Evolutionary conservation across 2,888 invertebrate genomes (phyloP), one percentile per base, ranked within the genome.

Genomic region (Enchytraeus crypticus): DNA sequence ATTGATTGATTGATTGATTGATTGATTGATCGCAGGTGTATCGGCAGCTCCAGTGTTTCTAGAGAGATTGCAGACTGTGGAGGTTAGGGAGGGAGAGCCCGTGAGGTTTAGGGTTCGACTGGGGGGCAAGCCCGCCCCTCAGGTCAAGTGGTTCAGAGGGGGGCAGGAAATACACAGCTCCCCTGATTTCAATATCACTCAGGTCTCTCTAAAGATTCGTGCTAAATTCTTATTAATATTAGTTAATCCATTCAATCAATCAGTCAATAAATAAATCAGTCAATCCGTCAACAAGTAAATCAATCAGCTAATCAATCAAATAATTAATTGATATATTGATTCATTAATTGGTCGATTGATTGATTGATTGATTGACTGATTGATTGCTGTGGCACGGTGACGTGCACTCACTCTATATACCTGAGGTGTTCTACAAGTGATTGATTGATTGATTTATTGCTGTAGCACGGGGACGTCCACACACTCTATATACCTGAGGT

Each of bases 21-120:
- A 38, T 38, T 38, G 18, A 14, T 18, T 38, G 8, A 38, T 38
- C 23, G 23, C 77, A 89, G 89, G 88, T 80, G 86, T 86, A 32
- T 84, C 87, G 66, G 87, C 88, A 72, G 88, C 89, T 38, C 89
- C 90, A 46, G 85, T 84, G 71, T 89, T 92, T 70, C 86, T 88
- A 2, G 85, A 87, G 74, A 88, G 90, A 60, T 81, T 92, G 60
- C 85, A 86, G 78, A 88, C 90, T 18, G 81, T 87, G 66, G 83
- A 71, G 29, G 85, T 85, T 47, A 70, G 69, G 49, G 78, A 78
- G 59, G 77, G 77, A 8, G 68, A 76, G 46, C 70, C 76, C 3
- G 74, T 78, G 49, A 66, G 69, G 34, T 71, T 79, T 61, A 75
- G 71, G 0, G 76, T 78, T 32, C 63, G 72, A 26, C 76, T 77